These are phyloP conservation scores for Tokudaia muenninki DNA, from an alignment of 2,797 vertebrate genomes.

Conservation along the genomic window DNA sequence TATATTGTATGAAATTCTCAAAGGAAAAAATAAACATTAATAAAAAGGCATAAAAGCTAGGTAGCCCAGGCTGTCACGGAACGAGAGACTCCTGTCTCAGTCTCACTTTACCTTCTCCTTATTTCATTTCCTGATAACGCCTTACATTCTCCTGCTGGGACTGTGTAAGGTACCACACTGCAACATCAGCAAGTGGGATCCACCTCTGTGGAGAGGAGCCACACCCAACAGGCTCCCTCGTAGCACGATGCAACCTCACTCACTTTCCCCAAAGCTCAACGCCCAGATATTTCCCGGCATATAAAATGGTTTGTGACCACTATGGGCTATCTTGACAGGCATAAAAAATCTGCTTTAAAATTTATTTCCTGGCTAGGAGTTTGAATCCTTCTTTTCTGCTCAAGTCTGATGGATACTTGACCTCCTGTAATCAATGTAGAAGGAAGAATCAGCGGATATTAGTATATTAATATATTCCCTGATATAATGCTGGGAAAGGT, in stretches of 20 bases:
- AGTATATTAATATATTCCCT: constrained; percentile 59
- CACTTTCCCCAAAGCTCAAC: constrained; percentile 52
- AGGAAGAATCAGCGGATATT: constrained; percentile 69
- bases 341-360: constrained; percentile 37
- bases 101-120: constrained; percentile 71
- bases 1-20: background rate
- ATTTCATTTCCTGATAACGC: constrained; percentile 81
- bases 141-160: constrained; percentile 78
- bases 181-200: constrained; percentile 56
- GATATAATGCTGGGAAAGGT: constrained; percentile 74
- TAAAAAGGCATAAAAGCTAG: background rate
- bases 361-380: constrained; percentile 78
- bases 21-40: background rate
- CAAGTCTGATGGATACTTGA: constrained; percentile 68
- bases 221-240: constrained; percentile 22
- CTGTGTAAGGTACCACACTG: constrained; percentile 62
- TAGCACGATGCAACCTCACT: background rate
- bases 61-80: background rate
- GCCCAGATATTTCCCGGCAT: background rate
- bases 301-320: background rate
- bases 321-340: background rate
- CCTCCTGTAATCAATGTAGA: constrained; percentile 39
- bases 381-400: constrained; percentile 72
- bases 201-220: constrained; percentile 47
- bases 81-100: background rate